Evolutionary conservation across 1,140 invertebrate species (phyloP).

Genomic region (Pachyrhynchus sulphureomaculatus): DNA sequence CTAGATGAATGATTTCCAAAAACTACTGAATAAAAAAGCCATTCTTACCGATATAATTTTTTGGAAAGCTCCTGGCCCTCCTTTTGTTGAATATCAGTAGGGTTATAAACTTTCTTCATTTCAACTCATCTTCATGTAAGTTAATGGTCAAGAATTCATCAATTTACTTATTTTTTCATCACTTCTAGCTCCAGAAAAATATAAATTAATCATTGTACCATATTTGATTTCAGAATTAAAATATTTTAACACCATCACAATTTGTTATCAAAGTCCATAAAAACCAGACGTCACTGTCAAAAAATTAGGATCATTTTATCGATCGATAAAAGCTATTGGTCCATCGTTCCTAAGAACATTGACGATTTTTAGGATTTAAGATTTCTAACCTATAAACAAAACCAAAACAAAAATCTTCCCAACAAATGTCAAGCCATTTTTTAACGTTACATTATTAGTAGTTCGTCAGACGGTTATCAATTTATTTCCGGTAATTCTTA

Average conservation of each 20-base stretch:
- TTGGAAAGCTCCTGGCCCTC: slow-evolving; percentile 50
- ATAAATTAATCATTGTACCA: slow-evolving; percentile 47
- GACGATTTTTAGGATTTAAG: no score
- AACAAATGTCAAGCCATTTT: no score
- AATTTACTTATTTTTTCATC: slow-evolving; percentile 39
- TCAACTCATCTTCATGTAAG: slow-evolving; percentile 47
- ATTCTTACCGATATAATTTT: slow-evolving; percentile 49
- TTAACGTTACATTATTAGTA: no score
- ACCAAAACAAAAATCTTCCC: no score
- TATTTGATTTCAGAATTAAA: slow-evolving; percentile 43
- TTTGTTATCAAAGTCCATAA: slow-evolving; percentile 47
- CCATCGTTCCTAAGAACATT: no score
- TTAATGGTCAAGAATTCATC: slow-evolving; percentile 49
- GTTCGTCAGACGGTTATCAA: no score
- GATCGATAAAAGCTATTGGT: no score
- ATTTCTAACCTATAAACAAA: no score
- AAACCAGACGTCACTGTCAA: slow-evolving; percentile 13
- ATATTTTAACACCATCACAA: slow-evolving; percentile 51
- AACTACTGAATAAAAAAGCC: neutral
- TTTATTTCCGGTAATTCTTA: no score
- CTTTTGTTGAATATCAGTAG: slow-evolving; percentile 47
- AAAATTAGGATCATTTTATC: neutral
- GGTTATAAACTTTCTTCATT: slow-evolving; percentile 51
- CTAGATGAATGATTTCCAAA: neutral
- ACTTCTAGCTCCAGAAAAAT: slow-evolving; percentile 31